Conservation (phyloP, 2,797 vertebrate genomes). For the Megaceryle alcyon region DNA sequence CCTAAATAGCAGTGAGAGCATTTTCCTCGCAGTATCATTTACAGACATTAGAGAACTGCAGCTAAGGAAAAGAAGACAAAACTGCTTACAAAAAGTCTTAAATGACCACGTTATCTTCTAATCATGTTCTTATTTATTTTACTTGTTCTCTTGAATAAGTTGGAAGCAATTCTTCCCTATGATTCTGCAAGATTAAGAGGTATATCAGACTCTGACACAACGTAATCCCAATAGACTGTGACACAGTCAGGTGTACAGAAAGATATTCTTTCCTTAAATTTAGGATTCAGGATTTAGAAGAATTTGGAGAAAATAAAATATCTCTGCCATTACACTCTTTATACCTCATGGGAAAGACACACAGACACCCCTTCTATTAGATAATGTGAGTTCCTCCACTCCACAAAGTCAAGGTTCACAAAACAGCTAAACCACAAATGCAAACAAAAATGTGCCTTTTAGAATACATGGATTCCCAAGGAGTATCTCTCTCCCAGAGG, state of each 20-base stretch:
- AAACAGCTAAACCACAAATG: background rate
- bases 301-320: background rate
- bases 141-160: slow-evolving; percentile 49
- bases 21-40: slow-evolving; percentile 65
- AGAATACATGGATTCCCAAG: background rate
- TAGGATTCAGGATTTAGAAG: background rate
- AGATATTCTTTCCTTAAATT: background rate
- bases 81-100: background rate
- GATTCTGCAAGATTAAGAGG: background rate
- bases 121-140: slow-evolving; percentile 59
- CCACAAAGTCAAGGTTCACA: background rate
- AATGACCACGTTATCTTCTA: slow-evolving; percentile 16
- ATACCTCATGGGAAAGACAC: background rate
- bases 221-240: background rate
- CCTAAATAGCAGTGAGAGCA: slow-evolving; percentile 54
- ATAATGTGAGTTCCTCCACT: background rate
- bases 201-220: background rate
- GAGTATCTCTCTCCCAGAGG: background rate
- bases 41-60: background rate
- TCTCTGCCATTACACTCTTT: background rate
- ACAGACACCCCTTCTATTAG: background rate
- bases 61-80: background rate
- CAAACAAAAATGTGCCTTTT: background rate
- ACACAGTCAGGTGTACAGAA: background rate
- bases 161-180: background rate